phyloP scores from a whole-genome alignment of 1,140 invertebrate genomes.

The Lordiphosa mommai region DNA sequence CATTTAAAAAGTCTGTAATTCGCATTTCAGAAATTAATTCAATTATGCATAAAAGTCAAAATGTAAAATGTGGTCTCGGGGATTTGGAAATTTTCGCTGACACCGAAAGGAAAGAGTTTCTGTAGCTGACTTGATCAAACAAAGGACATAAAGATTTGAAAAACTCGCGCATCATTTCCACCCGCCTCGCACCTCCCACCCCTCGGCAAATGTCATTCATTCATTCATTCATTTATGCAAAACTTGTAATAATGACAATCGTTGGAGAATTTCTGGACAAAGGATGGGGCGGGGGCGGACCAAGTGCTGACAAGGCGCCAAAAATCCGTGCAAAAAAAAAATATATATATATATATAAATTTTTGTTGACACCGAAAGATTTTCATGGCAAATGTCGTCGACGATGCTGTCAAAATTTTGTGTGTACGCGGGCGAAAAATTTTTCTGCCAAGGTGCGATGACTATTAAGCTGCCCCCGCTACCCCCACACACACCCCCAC shows the following conservation, averaged over 20 bases:
- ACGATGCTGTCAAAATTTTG: conserved; percentile 67
- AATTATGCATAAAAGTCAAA: conserved; percentile 54
- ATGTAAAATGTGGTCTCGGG: conserved; percentile 37
- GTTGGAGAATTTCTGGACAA: conserved; percentile 13
- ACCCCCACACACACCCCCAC: not conserved
- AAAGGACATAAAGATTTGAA: conserved; percentile 56
- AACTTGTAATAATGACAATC: conserved; percentile 75
- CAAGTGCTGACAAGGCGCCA: conserved; percentile 30
- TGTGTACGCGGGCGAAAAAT: conserved; percentile 68
- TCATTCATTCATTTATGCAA: conserved; percentile 69
- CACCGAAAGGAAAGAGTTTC: conserved; percentile 41
- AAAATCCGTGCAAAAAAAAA: conserved; percentile 43
- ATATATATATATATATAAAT: conserved; percentile 27
- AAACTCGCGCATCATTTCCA: conserved; percentile 46
- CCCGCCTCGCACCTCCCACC: not conserved
- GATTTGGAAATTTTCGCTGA: conserved; percentile 56
- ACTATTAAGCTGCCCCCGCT: conserved; percentile 35
- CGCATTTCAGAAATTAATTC: conserved; percentile 52
- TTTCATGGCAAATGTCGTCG: conserved; percentile 42
- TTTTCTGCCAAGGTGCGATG: conserved; percentile 61
- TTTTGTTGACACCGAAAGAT: conserved; percentile 70
- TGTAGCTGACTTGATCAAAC: conserved; percentile 55
- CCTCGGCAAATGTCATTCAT: conserved; percentile 68
- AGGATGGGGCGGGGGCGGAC: not conserved
- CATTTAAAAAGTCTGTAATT: conserved; percentile 24